Base-by-base conservation (phyloP, 1,140 invertebrate genomes). In the Stenopsyche tienmushanensis region DNA sequence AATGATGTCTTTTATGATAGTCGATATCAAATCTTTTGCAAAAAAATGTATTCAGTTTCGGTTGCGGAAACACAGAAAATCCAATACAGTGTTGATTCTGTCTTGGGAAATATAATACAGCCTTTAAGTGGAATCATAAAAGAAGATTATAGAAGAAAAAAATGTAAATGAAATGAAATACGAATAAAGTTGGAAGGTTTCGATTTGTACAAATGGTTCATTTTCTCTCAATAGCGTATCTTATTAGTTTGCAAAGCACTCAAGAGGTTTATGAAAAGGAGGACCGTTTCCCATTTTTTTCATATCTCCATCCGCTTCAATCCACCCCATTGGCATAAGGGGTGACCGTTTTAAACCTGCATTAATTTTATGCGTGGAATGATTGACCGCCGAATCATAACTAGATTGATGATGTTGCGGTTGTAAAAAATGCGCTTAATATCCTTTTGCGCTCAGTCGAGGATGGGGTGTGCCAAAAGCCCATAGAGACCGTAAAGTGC, bases 51-150 rank as follows among this genome's bases (percentile, higher is more conserved):
- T n/a, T n/a, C n/a, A n/a, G n/a, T n/a, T n/a, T 34, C 29, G 29
- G 29, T 13, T 34, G 29, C 29, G 29, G 44, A 47, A 47, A 15
- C 44, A 47, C 44, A 47, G 29, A 34, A n/a, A 13, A 47, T 47
- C 44, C 44, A 47, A 47, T 47, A 47, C 29, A 47, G 44, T 7
- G 44, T 47, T 47, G 44, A 47, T 18, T 8, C 8, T 13, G 10
- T 15, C 44, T 20, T 47, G 44, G 44, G 44, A 47, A 47, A 47
- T 47, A 13, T 47, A 20, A 47, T 47, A 47, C 10, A 34, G 29
- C 29, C 29, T 34, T 34, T 34, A 34, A 34, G 29, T 34, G 17
- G 18, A 47, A 47, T 47, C 7, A 20, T 20, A 20, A 47, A 47
- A 47, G 44, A 47, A 47, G 18, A 47, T 47, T 20, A 20, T 20